Evolutionary conservation across 2,797 vertebrate genomes (phyloP).

Genomic region (Arrhamphus sclerolepis): DNA sequence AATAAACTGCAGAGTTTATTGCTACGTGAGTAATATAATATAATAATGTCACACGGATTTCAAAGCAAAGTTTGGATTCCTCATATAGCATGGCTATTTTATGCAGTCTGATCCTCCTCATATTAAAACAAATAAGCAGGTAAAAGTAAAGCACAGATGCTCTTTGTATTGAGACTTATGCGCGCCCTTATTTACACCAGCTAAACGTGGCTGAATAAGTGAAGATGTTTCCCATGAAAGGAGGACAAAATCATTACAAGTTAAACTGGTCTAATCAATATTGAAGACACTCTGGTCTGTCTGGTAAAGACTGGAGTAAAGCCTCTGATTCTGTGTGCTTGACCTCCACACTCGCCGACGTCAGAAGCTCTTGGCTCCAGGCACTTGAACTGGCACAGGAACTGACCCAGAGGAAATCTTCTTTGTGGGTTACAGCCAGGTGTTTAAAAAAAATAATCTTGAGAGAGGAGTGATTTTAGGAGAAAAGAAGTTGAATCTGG

Average conservation of each 20-base stretch:
- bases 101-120: background rate
- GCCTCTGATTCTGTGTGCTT: constrained; percentile 43
- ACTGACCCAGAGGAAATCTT: constrained; percentile 49
- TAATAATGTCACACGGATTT: constrained; percentile 23
- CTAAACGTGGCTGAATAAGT: constrained; percentile 23
- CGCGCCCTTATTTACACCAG: constrained; percentile 4
- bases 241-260: constrained; percentile 61
- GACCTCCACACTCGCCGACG: constrained; percentile 85
- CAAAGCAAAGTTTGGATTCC: background rate
- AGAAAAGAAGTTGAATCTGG: background rate
- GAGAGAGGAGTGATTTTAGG: no score
- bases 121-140: constrained; percentile 13
- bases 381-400: constrained; percentile 52
- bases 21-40: constrained; percentile 21
- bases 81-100: background rate
- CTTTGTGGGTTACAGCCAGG: constrained; percentile 68
- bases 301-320: constrained; percentile 58
- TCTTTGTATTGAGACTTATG: constrained; percentile 9
- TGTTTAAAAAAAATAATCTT: constrained; percentile 56
- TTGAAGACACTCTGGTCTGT: constrained; percentile 37
- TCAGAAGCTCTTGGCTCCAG: constrained; percentile 83
- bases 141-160: background rate
- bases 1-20: constrained; percentile 37
- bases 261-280: constrained; percentile 62
- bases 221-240: constrained; percentile 43